Evolutionary conservation across 2,113 vertebrate species (phyloP).

Genomic region (Theristicus caerulescens): DNA sequence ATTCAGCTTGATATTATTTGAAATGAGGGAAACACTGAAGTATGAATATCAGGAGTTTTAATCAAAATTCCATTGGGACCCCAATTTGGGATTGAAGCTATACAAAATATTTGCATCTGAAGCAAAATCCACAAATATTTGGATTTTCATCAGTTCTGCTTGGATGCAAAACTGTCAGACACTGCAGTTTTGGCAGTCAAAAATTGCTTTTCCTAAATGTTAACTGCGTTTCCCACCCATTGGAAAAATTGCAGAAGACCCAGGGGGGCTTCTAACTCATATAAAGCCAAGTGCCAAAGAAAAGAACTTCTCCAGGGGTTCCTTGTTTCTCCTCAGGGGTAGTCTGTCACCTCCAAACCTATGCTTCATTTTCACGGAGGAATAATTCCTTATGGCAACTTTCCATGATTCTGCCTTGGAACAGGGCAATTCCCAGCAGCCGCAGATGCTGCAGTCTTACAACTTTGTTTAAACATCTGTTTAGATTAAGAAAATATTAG

Average conservation of each 20-base stretch:
- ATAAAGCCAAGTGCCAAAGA: slow-evolving; percentile 44
- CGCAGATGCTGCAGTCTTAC: not conserved
- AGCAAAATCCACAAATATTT: slow-evolving; percentile 66
- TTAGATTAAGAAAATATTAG: slow-evolving; percentile 50
- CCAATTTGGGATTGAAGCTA: slow-evolving; percentile 14
- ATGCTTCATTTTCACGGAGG: not conserved
- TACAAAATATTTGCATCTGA: slow-evolving; percentile 62
- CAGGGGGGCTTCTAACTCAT: slow-evolving; percentile 39
- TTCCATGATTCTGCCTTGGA: slow-evolving; percentile 37
- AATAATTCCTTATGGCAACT: slow-evolving; percentile 48
- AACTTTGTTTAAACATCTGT: slow-evolving; percentile 53
- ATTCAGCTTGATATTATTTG: slow-evolving; percentile 20
- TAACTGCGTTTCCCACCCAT: slow-evolving; percentile 67
- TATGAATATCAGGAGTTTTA: slow-evolving; percentile 42
- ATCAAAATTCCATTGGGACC: slow-evolving; percentile 45
- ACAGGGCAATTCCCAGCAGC: slow-evolving; percentile 22
- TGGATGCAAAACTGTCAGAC: slow-evolving; percentile 62
- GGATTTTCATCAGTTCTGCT: slow-evolving; percentile 66
- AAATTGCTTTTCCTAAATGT: slow-evolving; percentile 62
- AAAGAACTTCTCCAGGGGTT: slow-evolving; percentile 62
- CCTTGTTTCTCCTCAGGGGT: slow-evolving; percentile 65
- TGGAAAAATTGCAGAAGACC: slow-evolving; percentile 66
- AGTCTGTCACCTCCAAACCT: slow-evolving; percentile 61
- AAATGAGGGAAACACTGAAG: slow-evolving; percentile 40
- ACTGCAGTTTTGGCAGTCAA: slow-evolving; percentile 64